Evolutionary conservation across 2,888 invertebrate genomes (phyloP), one percentile per base, ranked within the genome.

Genomic region (Lasioglossum malachurum): DNA sequence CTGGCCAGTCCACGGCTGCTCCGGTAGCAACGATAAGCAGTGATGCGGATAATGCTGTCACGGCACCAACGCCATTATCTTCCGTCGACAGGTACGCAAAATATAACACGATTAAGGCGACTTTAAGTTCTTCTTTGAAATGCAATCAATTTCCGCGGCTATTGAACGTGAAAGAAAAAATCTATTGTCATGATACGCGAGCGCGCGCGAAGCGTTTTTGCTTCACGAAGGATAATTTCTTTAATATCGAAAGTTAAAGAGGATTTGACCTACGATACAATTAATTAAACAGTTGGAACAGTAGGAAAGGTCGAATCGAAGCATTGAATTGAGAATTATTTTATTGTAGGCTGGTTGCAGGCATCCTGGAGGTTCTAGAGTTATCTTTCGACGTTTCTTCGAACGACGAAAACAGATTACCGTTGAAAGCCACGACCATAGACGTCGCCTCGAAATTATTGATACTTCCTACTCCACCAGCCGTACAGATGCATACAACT

Each of bases 401-500:
- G 1, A 95, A 95, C 41, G 96, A 96, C 75, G 96, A 97, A 35
- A 94, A 96, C 53, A 95, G 96, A 71, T 91, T 96, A 5, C 94
- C 93, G 7, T 95, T 96, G 79, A 96, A 96, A 89, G 95, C 96
- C 35, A 96, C 96, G 41, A 97, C 97, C 0, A 95, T 97, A 41
- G 97, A 97, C 75, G 96, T 97, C 8, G 97, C 97, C 10, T 97
- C 97, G 0, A 95, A 96, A 86, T 95, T 97, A 69, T 94, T 98
- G 60, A 96, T 97, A 27, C 94, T 98, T 88, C 97, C 98, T 1
- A 97, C 97, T 27, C 97, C 97, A 1, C 96, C 96, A 76, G 96
- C 96, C 16, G 97, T 98, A 10, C 97, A 98, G 94, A 96, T 97
- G 80, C 97, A 97, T 86, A 98, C 98, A 3, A 98, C 98, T 93